These are phyloP conservation scores for Genyomyrus donnyi DNA, from an alignment of 2,113 vertebrate genomes.

Conservation along the genomic window DNA sequence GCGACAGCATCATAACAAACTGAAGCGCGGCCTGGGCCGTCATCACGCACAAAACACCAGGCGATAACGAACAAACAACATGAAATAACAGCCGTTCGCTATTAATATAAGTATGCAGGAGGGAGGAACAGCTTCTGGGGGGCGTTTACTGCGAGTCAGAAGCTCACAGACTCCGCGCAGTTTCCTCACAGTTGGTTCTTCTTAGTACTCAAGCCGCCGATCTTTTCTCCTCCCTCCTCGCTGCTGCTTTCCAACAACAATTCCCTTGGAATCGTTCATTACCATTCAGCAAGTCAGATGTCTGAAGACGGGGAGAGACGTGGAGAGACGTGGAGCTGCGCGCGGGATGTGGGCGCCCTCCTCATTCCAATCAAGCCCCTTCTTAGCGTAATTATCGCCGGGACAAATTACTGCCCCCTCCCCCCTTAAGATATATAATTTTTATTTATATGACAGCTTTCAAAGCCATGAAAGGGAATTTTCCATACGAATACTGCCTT, in stretches of 20 bases:
- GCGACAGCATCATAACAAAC: constrained; percentile 28
- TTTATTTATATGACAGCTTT: constrained; percentile 61
- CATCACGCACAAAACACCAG: not conserved
- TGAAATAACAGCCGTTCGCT: not conserved
- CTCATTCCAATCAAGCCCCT: constrained; percentile 35
- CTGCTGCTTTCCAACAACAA: constrained; percentile 40
- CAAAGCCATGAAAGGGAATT: constrained; percentile 67
- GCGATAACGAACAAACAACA: not conserved
- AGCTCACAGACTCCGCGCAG: constrained; percentile 39
- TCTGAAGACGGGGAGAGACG: constrained; percentile 30
- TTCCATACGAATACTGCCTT: constrained; percentile 42
- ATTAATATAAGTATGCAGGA: not conserved
- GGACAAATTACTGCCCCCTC: constrained; percentile 51
- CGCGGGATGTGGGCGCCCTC: constrained; percentile 34
- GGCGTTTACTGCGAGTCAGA: constrained; percentile 56
- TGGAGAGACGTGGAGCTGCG: constrained; percentile 9
- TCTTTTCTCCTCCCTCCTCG: constrained; percentile 31
- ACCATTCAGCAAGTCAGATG: constrained; percentile 38
- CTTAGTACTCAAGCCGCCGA: constrained; percentile 33
- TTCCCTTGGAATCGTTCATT: constrained; percentile 56
- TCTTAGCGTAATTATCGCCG: constrained; percentile 52
- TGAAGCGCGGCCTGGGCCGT: not conserved
- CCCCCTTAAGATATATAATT: constrained; percentile 55
- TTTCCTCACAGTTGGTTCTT: constrained; percentile 36
- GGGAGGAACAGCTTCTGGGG: constrained; percentile 36